Evolutionary conservation across 2,888 invertebrate genomes (phyloP).

Genomic region (Coelinius sp.): DNA sequence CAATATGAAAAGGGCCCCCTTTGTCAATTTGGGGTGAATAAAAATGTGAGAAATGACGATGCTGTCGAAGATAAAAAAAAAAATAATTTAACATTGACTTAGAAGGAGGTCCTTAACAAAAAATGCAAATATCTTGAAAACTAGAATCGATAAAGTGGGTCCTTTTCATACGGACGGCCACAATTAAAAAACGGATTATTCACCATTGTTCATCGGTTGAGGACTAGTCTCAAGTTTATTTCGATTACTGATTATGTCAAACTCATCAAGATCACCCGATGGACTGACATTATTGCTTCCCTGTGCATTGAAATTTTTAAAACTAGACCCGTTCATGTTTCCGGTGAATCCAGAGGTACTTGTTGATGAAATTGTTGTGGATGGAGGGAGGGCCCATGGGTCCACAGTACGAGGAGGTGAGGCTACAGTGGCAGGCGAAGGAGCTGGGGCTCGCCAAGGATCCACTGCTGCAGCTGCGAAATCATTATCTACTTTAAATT

Average conservation of each 20-base stretch:
- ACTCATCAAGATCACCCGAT: slow-evolving; percentile 86
- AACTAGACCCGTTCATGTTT: slow-evolving; percentile 60
- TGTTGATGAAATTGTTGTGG: slow-evolving; percentile 57
- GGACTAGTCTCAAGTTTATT: slow-evolving; percentile 71
- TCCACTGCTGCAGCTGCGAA: slow-evolving; percentile 64
- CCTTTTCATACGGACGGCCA: no score
- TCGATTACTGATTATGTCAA: slow-evolving; percentile 88
- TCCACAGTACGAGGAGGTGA: slow-evolving; percentile 67
- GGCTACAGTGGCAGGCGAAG: slow-evolving; percentile 55
- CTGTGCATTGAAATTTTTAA: slow-evolving; percentile 58
- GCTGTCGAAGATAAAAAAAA: no score
- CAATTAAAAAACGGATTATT: slow-evolving; percentile 22
- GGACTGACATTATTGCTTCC: slow-evolving; percentile 66
- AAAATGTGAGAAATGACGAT: no score
- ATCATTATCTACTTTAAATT: slow-evolving; percentile 29
- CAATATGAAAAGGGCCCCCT: no score
- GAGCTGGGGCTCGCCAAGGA: slow-evolving; percentile 62
- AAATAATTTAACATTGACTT: no score
- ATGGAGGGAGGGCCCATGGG: slow-evolving; percentile 72
- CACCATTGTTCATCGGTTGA: slow-evolving; percentile 65
- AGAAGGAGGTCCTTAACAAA: no score
- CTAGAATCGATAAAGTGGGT: no score
- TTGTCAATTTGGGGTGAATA: no score
- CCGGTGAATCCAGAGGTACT: slow-evolving; percentile 51
- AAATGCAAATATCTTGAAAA: no score